Percentiles rank a stretch among this genome's conserved stretches.
These are phyloP conservation scores for Hyalella azteca DNA, from an alignment of 2,888 invertebrate genomes.

Conservation along the genomic window DNA sequence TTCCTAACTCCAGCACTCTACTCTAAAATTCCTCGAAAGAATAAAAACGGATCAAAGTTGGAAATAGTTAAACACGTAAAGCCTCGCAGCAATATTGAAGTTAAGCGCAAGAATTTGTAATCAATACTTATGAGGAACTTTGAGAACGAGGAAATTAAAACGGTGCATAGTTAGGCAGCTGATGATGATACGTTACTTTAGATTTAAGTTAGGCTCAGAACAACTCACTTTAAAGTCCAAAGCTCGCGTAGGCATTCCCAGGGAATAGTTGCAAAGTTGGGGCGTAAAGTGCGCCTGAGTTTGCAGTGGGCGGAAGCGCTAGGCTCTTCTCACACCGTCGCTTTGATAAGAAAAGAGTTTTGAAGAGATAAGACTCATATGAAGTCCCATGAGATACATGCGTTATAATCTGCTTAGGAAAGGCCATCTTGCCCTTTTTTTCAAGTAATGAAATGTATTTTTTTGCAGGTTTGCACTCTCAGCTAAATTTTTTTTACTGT, in stretches of 20 bases:
- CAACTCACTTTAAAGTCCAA: slow-evolving; percentile 8
- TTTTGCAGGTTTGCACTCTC: no score
- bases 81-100: neutral
- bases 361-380: no score
- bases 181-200: slow-evolving; percentile 34
- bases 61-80: no score
- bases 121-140: slow-evolving; percentile 24
- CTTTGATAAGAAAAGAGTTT: neutral
- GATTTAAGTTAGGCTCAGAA: neutral
- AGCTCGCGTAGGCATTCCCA: neutral
- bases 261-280: slow-evolving; percentile 15
- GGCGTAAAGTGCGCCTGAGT: neutral
- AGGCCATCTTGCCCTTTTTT: no score
- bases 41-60: no score
- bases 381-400: no score
- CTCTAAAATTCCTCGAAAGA: no score
- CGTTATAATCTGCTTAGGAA: no score
- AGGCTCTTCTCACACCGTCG: neutral
- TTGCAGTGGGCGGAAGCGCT: neutral
- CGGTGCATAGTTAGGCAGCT: slow-evolving; percentile 24
- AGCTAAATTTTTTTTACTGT: no score
- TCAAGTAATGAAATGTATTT: no score
- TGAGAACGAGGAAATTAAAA: slow-evolving; percentile 10
- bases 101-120: neutral
- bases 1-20: no score